Evolutionary conservation across 1,140 invertebrate genomes (phyloP).

Genomic region (Nephotettix cincticeps): DNA sequence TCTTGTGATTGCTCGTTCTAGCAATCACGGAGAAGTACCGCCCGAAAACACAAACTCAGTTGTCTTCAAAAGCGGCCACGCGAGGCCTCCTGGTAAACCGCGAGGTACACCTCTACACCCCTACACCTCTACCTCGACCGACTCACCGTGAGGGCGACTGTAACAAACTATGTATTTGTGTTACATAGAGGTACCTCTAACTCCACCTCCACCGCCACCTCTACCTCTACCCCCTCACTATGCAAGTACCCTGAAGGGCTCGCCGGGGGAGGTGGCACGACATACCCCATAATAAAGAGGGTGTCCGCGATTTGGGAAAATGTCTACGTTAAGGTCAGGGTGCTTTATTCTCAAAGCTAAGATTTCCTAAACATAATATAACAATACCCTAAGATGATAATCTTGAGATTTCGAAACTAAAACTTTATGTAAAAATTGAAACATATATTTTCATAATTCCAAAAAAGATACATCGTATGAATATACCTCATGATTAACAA

Average conservation of each 20-base stretch:
- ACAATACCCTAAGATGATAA: too few species aligned
- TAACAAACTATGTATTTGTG: background rate
- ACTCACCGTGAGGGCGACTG: background rate
- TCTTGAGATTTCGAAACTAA: too few species aligned
- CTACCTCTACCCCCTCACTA: constrained; percentile 2
- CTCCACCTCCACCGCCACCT: constrained; percentile 4
- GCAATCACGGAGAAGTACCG: background rate
- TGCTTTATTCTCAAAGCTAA: too few species aligned
- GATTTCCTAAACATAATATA: too few species aligned
- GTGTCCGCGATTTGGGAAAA: too few species aligned
- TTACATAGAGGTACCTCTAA: background rate
- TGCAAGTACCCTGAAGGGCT: background rate
- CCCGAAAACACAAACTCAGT: background rate
- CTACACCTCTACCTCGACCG: background rate
- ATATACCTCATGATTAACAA: too few species aligned
- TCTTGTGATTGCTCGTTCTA: background rate
- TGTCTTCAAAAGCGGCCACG: background rate
- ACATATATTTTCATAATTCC: too few species aligned
- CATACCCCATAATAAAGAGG: too few species aligned
- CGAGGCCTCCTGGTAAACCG: background rate
- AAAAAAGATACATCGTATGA: too few species aligned
- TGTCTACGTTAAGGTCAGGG: too few species aligned
- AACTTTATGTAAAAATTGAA: too few species aligned
- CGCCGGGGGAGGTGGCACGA: too few species aligned
- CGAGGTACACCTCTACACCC: background rate